Evolutionary conservation across 1,140 invertebrate genomes (phyloP), one percentile per base, ranked within the genome.

Genomic region (Phymorhynchus buccinoides): DNA sequence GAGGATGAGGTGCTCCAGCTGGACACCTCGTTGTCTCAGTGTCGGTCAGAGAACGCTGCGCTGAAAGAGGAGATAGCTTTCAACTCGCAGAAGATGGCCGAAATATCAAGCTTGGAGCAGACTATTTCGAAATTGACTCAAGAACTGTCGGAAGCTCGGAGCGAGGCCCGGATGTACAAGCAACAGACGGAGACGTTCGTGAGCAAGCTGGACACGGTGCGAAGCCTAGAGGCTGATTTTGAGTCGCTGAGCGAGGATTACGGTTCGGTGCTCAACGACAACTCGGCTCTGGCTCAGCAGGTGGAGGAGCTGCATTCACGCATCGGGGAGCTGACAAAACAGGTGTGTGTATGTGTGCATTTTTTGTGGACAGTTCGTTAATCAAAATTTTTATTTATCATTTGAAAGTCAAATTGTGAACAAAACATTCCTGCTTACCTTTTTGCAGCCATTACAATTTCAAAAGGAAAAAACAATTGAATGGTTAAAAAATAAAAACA

Each of bases 251-350:
- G 88, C 86, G 89, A 89, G 39, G 89, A 92, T 44, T 90, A 92
- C 83, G 89, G 87, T 71, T 89, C 89, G 62, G 85, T 92, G 9
- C 87, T 93, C 16, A 87, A 86, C 62, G 91, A 92, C 66, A 93
- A 93, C 62, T 90, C 87, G 37, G 85, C 81, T 18, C 87, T 93
- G 86, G 90, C 89, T 1, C 89, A 90, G 48, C 90, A 92, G 84
- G 90, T 93, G 42, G 91, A 93, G 85, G 90, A 91, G 56, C 88
- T 93, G 44, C 89, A 92, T 84, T 78, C 83, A 4, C 86, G 87
- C 84, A 83, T 92, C 1, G 86, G 87, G 77, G 81, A 88, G n/a
- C 78, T 88, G 18, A 85, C 78, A 37, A 41, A 66, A 83, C 81
- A 83, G 81, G 81, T 71, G 39, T 32, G 79, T 42, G 14, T 79